These are phyloP conservation scores for Drosophila nigricruria DNA, from an alignment of 2,888 invertebrate species.

Conservation along the genomic window DNA sequence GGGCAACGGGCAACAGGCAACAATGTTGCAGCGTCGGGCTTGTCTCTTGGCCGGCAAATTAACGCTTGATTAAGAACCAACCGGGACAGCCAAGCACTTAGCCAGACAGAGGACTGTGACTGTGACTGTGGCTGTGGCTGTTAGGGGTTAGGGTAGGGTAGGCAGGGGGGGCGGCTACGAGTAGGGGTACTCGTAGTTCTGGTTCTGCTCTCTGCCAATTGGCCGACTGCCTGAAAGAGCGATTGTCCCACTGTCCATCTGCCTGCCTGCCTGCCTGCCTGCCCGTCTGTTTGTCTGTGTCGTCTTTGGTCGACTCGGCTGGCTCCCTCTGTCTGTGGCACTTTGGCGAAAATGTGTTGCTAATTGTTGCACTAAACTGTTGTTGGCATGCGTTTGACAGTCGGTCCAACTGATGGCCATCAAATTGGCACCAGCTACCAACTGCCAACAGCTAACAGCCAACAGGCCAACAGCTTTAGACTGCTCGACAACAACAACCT, in stretches of 20 bases:
- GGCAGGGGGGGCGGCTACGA: not conserved
- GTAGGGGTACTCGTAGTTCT: slow-evolving; percentile 31
- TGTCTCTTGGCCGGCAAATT: slow-evolving; percentile 65
- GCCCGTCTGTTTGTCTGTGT: slow-evolving; percentile 5
- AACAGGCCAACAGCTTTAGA: not conserved
- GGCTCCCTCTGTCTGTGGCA: slow-evolving; percentile 48
- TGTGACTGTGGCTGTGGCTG: not conserved
- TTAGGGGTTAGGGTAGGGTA: not conserved
- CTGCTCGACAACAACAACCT: slow-evolving; percentile 8
- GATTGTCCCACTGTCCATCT: slow-evolving; percentile 29
- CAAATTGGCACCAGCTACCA: slow-evolving; percentile 57
- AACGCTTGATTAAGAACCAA: slow-evolving; percentile 72
- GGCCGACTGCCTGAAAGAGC: slow-evolving; percentile 17
- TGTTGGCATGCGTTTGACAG: slow-evolving; percentile 81
- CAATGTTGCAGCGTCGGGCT: slow-evolving; percentile 49
- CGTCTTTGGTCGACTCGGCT: slow-evolving; percentile 1
- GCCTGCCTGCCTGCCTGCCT: slow-evolving; percentile 8
- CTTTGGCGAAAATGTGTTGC: slow-evolving; percentile 77
- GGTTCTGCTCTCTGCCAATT: slow-evolving; percentile 19
- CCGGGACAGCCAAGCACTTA: slow-evolving; percentile 49
- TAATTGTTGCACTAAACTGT: slow-evolving; percentile 80
- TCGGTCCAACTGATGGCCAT: slow-evolving; percentile 65
- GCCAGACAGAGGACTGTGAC: slow-evolving; percentile 21
- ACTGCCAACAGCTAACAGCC: slow-evolving; percentile 8
- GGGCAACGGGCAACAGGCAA: slow-evolving; percentile 17